Evolutionary conservation across 2,888 invertebrate species (phyloP).

Genomic region (Eilema griseolum): DNA sequence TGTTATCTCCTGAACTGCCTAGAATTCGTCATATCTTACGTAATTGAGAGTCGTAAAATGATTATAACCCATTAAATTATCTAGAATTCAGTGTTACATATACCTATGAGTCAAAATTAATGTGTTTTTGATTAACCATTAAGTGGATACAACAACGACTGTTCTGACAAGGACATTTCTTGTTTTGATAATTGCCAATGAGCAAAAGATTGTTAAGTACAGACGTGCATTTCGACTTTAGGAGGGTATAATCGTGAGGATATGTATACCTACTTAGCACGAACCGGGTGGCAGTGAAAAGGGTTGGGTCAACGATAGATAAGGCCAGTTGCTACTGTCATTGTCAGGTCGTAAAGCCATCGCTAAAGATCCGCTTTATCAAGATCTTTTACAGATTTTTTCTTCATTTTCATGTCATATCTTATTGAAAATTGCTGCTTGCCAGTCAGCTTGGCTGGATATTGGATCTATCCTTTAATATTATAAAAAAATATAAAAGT

Average conservation of each 20-base stretch:
- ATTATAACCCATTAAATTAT: constrained; percentile 64
- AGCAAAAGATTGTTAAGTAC: constrained; percentile 31
- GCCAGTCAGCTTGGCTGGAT: constrained; percentile 13
- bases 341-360: constrained; percentile 79
- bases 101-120: constrained; percentile 28
- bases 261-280: constrained; percentile 50
- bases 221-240: constrained; percentile 52
- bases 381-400: constrained; percentile 72
- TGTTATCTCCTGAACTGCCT: constrained; percentile 45
- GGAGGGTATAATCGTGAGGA: constrained; percentile 57
- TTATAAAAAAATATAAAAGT: background rate
- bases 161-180: constrained; percentile 22
- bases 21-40: constrained; percentile 54
- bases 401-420: constrained; percentile 73
- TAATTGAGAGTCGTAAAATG: constrained; percentile 61
- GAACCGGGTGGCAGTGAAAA: constrained; percentile 74
- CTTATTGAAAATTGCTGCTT: constrained; percentile 37
- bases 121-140: constrained; percentile 41
- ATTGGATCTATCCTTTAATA: background rate
- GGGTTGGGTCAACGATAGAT: constrained; percentile 81
- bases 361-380: constrained; percentile 70
- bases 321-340: constrained; percentile 79
- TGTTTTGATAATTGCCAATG: constrained; percentile 26
- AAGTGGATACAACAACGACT: constrained; percentile 21
- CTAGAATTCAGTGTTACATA: constrained; percentile 54